Conservation (phyloP, 1,140 invertebrate genomes). For the Elymnias hypermnestra region DNA sequence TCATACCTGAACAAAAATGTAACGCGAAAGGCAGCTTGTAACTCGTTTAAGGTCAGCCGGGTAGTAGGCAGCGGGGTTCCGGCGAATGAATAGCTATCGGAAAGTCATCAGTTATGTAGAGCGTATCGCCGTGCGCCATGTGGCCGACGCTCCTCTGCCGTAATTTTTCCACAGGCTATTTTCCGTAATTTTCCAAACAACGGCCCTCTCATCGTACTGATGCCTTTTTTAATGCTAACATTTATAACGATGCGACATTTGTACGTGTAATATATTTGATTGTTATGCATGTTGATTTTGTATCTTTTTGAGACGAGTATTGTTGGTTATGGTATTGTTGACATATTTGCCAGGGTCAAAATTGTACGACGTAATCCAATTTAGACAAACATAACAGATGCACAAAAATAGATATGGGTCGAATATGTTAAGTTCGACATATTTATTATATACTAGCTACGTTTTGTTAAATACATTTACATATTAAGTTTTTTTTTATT, state of each 20-base stretch:
- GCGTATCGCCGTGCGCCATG: conserved; percentile 62
- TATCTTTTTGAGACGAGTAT: conserved; percentile 6
- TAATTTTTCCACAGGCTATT: conserved; percentile 66
- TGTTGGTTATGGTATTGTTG: no score
- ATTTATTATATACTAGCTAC: no score
- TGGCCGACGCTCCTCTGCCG: conserved; percentile 51
- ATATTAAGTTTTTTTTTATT: no score
- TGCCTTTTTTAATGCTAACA: conserved; percentile 28
- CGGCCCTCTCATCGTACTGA: conserved; percentile 25
- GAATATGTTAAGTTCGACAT: no score
- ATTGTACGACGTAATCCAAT: no score
- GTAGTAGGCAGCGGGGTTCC: conserved; percentile 19
- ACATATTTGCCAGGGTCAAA: no score
- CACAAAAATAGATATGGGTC: no score
- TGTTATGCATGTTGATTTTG: conserved; percentile 11
- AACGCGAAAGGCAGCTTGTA: background rate
- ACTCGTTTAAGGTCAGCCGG: conserved; percentile 16
- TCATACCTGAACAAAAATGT: no score
- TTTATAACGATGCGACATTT: conserved; percentile 17
- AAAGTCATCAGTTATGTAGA: conserved; percentile 73
- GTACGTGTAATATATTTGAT: conserved; percentile 16
- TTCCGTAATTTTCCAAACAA: conserved; percentile 61
- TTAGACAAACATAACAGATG: no score
- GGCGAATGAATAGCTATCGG: conserved; percentile 65
- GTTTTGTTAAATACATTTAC: no score